Percentiles rank a stretch among this genome's conserved stretches.
Conservation (phyloP, 2,888 invertebrate genomes). For the Leptopterna dolabrata region DNA sequence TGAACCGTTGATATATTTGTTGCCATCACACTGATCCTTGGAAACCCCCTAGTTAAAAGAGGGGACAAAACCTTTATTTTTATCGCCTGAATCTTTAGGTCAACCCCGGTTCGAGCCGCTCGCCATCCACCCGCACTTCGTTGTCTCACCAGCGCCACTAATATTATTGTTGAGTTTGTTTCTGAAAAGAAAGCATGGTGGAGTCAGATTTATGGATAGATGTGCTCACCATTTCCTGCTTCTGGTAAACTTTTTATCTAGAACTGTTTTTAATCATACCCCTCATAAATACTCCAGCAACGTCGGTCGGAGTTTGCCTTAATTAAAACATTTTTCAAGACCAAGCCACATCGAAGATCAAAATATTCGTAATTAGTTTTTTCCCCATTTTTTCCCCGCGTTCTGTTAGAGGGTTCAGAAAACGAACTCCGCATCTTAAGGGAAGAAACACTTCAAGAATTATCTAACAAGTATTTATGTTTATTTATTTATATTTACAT, state of each 20-base stretch:
- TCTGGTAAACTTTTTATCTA: background rate
- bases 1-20: background rate
- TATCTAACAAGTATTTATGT: no score
- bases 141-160: no score
- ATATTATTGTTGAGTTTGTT: background rate
- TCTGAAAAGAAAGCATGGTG: background rate
- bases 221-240: background rate
- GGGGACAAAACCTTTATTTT: background rate
- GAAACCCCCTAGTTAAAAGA: background rate
- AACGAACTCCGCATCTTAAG: no score
- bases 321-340: background rate
- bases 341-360: background rate
- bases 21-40: background rate
- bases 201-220: background rate
- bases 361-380: conserved; percentile 61
- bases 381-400: no score
- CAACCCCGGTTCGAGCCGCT: no score
- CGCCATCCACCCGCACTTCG: no score
- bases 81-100: background rate
- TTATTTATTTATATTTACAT: no score
- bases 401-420: no score
- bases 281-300: background rate
- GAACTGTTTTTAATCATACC: background rate
- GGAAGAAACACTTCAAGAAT: no score
- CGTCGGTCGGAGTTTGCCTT: background rate